These are phyloP conservation scores for Astyanax mexicanus DNA, from an alignment of 2,797 vertebrate species.

Conservation along the genomic window DNA sequence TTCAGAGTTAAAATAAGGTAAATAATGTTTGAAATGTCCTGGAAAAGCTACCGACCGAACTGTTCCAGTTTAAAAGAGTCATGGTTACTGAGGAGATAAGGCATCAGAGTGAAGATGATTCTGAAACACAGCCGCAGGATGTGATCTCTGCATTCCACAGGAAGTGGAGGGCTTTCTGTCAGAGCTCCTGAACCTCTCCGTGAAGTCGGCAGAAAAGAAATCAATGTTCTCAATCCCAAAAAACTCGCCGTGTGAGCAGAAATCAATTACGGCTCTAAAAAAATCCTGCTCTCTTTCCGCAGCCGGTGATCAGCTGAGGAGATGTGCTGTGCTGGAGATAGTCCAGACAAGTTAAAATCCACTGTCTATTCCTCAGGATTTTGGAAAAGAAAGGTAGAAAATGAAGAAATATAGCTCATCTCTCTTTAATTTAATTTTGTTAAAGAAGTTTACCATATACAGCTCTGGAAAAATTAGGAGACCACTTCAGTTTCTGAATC, in stretches of 20 bases:
- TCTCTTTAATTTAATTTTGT: too few species aligned
- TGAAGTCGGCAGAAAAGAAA: conserved; percentile 12
- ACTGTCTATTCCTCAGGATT: background rate
- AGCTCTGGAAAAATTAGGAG: too few species aligned
- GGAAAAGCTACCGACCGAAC: background rate
- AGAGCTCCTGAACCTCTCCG: conserved; percentile 6
- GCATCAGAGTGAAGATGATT: background rate
- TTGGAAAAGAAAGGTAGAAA: background rate
- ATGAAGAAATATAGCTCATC: too few species aligned
- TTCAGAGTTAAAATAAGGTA: too few species aligned
- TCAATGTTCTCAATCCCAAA: conserved; percentile 30
- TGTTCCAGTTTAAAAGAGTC: background rate
- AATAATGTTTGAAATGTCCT: too few species aligned
- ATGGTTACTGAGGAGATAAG: background rate
- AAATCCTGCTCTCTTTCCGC: too few species aligned
- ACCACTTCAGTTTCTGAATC: too few species aligned
- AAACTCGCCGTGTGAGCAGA: background rate
- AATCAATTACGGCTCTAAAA: conserved; percentile 27
- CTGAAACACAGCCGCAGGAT: background rate
- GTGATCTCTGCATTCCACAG: background rate
- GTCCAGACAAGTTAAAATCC: background rate
- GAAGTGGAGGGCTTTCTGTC: background rate
- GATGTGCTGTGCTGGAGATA: background rate
- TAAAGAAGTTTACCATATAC: too few species aligned
- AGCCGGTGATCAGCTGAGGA: background rate